Base-by-base conservation (phyloP, 2,113 vertebrate genomes). In the Smithornis capensis region DNA sequence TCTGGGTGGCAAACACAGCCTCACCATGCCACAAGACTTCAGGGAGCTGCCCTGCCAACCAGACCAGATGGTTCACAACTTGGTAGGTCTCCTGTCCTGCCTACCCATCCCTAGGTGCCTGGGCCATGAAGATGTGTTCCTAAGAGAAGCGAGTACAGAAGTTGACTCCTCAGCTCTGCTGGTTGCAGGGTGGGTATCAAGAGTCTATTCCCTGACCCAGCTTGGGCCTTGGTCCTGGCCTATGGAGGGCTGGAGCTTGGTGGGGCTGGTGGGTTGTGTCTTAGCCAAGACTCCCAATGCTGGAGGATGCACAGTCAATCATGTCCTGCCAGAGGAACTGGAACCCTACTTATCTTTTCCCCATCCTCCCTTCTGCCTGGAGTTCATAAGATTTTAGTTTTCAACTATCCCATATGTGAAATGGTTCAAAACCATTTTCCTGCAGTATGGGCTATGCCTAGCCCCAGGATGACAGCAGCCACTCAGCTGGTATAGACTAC, bases 201-300 rank as follows among this genome's bases (percentile, higher is more conserved):
- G 59, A 84, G 35, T 14, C 47, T 2, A 0, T 53, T 11, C 14
- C 14, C 27, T 68, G 17, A 27, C 52, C 27, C 19, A 74, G 33
- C 40, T 52, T 3, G 0, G 10, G 5, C 16, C 69, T 52, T 85
- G 38, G 8, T 64, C 35, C 21, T 44, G 22, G 40, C 23, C 17
- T 88, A 33, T 82, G 38, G 14, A 40, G 14, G 18, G 28, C 18
- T 47, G 29, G 24, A 83, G 19, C 12, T 52, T 22, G 13, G 10
- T 60, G 29, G 24, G 13, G 6, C 19, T 89, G 28, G 38, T 59
- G 19, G 35, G 40, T 64, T 60, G 35, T 9, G 8, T 71, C n/a
- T 85, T 27, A 49, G 38, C 10, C 19, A 57, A 57, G 33, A 56
- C 19, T 23, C 8, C 1, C 8, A 2, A 0, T 1, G 2, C 2